Evolutionary conservation across 1,140 invertebrate species (phyloP).

Genomic region (Aphis craccivora): DNA sequence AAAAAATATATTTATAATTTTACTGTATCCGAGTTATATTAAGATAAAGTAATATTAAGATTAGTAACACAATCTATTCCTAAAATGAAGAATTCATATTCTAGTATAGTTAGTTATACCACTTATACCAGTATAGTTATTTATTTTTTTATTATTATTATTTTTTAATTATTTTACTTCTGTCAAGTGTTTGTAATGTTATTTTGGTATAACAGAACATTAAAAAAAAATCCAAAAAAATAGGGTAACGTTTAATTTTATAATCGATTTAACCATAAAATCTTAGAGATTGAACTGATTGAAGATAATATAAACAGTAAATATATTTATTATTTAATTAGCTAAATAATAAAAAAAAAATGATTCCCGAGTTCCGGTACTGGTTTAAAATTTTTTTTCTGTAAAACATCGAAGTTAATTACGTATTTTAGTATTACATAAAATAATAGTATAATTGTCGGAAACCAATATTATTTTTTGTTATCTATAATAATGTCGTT

Average conservation of each 20-base stretch:
- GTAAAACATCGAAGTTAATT: background rate
- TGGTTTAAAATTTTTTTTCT: background rate
- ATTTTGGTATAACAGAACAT: background rate
- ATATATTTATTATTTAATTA: background rate
- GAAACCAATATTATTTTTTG: background rate
- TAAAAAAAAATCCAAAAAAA: background rate
- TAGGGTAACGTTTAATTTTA: background rate
- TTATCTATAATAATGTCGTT: background rate
- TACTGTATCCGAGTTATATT: too few species aligned
- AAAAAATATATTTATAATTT: too few species aligned
- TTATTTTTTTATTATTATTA: too few species aligned
- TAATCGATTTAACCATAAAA: background rate
- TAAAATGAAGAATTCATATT: too few species aligned
- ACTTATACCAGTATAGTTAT: too few species aligned
- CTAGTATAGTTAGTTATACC: too few species aligned
- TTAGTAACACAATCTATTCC: too few species aligned
- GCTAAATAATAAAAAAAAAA: slow-evolving; percentile 41
- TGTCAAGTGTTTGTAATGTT: background rate
- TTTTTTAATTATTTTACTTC: too few species aligned
- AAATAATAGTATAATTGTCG: background rate
- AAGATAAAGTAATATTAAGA: too few species aligned
- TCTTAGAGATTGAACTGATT: background rate
- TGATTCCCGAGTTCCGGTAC: background rate
- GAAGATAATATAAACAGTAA: background rate
- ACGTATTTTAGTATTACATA: background rate